phyloP scores from a whole-genome alignment of 2,888 invertebrate genomes.

The Patella ulyssiponensis region DNA sequence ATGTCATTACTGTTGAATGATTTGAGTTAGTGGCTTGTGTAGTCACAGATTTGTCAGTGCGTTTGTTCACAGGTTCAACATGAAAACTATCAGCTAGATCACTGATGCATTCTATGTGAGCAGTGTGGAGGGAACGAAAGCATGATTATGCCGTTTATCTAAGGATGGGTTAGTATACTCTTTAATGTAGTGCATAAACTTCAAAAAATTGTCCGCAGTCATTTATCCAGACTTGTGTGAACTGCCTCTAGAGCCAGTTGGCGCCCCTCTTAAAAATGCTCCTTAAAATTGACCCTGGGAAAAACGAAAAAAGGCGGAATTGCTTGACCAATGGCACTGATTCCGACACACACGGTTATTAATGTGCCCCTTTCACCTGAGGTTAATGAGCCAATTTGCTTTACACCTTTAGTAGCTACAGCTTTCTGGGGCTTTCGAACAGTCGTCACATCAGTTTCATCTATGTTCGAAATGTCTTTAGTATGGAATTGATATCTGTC shows the following conservation, averaged over 20 bases:
- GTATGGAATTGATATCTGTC: no score
- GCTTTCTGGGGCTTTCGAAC: constrained; percentile 13
- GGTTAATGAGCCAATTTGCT: constrained; percentile 18
- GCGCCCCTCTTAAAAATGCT: constrained; percentile 12
- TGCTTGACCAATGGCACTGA: constrained; percentile 8
- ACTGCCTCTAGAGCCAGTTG: constrained; percentile 15
- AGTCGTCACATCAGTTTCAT: constrained; percentile 21
- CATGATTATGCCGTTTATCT: no score
- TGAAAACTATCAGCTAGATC: no score
- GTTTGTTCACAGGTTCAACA: no score
- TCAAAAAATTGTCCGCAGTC: background rate
- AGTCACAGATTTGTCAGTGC: no score
- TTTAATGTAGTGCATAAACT: no score
- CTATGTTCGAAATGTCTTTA: constrained; percentile 19
- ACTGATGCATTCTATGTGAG: no score
- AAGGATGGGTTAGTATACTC: no score
- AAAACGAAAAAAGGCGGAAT: constrained; percentile 24
- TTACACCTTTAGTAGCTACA: constrained; percentile 14
- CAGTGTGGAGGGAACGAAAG: constrained; percentile 28
- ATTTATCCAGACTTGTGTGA: constrained; percentile 14
- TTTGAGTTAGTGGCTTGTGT: no score
- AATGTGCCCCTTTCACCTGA: constrained; percentile 14
- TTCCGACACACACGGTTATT: constrained; percentile 17
- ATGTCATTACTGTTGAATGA: no score
- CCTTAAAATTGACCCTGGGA: constrained; percentile 22